Conservation (phyloP, 1,140 invertebrate genomes). For the Trichonephila clavipes region DNA sequence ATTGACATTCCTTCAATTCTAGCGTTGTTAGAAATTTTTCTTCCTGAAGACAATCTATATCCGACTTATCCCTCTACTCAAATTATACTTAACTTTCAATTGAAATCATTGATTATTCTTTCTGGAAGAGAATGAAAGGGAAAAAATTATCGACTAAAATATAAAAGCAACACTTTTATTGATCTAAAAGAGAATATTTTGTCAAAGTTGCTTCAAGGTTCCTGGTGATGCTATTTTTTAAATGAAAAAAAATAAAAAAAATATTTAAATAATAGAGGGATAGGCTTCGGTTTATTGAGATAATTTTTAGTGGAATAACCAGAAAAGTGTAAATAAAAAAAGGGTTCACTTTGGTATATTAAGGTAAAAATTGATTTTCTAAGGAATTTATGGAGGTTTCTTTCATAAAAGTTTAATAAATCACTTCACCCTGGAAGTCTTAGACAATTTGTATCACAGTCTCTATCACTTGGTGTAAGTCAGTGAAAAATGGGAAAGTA, state of each 20-base stretch:
- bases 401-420: no score
- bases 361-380: no score
- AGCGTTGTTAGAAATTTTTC: not conserved
- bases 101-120: slow-evolving; percentile 12
- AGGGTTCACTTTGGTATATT: no score
- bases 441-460: no score
- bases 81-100: not conserved
- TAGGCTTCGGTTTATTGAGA: not conserved
- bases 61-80: not conserved
- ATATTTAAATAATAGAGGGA: not conserved
- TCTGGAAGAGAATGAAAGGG: not conserved
- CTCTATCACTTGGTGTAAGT: no score
- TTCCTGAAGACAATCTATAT: not conserved
- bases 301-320: no score
- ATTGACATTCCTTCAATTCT: no score
- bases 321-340: no score
- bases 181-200: slow-evolving; percentile 5
- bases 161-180: not conserved
- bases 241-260: not conserved
- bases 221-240: not conserved
- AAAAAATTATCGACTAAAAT: not conserved
- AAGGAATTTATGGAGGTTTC: no score
- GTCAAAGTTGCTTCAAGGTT: not conserved
- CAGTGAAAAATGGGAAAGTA: no score
- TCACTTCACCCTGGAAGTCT: no score